These are phyloP conservation scores for Lasaia peninsularis DNA, from an alignment of 1,140 invertebrate species.

Conservation along the genomic window DNA sequence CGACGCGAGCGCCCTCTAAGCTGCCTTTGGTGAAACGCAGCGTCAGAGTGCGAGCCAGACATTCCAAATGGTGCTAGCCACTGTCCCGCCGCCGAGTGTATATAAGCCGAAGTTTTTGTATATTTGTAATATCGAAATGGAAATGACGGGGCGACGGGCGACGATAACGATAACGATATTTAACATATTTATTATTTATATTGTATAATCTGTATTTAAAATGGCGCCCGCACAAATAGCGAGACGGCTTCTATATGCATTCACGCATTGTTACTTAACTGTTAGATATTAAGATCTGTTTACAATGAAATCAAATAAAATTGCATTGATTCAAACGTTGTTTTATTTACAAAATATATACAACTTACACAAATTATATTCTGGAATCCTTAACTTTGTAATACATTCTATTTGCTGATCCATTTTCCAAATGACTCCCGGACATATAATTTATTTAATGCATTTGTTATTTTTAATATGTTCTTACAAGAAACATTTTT, in stretches of 20 bases:
- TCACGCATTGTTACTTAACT: conserved; percentile 71
- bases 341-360: conserved; percentile 40
- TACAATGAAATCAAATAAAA: conserved; percentile 65
- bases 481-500: too few relatives aligned
- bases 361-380: not conserved
- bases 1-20: conserved; percentile 10
- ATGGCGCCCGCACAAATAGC: conserved; percentile 49
- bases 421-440: too few relatives aligned
- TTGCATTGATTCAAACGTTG: conserved; percentile 55
- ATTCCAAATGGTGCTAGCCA: conserved; percentile 41
- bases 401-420: too few relatives aligned
- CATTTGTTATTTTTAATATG: too few relatives aligned
- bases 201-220: conserved; percentile 45
- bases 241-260: conserved; percentile 56
- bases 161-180: conserved; percentile 25
- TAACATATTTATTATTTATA: conserved; percentile 51
- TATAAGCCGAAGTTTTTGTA: conserved; percentile 57
- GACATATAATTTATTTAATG: too few relatives aligned
- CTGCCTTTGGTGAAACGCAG: conserved; percentile 11
- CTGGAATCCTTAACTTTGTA: too few relatives aligned
- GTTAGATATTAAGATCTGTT: conserved; percentile 65
- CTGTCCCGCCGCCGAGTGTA: conserved; percentile 30
- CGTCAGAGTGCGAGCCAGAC: conserved; percentile 21
- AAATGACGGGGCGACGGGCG: conserved; percentile 22
- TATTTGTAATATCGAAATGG: conserved; percentile 54